Base-by-base conservation (phyloP, 1,140 invertebrate species). In the Oscheius sp. region DNA sequence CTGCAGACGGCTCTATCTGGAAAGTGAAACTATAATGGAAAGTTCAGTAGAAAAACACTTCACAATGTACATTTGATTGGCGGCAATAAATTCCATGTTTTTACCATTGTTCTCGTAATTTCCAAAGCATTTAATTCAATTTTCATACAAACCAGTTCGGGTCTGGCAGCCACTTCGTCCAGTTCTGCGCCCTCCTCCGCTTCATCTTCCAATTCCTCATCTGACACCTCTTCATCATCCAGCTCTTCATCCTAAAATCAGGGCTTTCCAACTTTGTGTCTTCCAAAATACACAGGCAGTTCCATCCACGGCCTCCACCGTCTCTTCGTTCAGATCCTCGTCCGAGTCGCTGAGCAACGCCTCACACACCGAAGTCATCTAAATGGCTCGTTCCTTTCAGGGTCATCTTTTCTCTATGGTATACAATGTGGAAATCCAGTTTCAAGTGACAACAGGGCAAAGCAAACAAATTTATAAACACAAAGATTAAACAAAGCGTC, bases 361-460 rank as follows among this genome's bases (percentile, higher is more conserved):
- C 35, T 74, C 72, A 52, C 66, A 68, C 3, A 68, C 55, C 36
- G 65, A 62, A 3, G 68, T 38, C 68, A 70, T 70, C 34, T 52
- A 29, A 62, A 70, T 32, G 4, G 28, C 7, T 55, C 23, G 49
- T 55, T 7, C 4, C 10, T 10, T 10, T 10, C n/a, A 10, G n/a
- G 38, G n/a, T 42, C 38, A 10, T n/a, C n/a, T n/a, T 10, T 42
- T n/a, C n/a, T 10, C 38, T 10, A 10, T 10, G 38, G 38, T 42
- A 42, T 42, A 42, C n/a, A 10, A n/a, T n/a, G n/a, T n/a, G n/a
- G n/a, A n/a, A n/a, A n/a, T n/a, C n/a, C n/a, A n/a, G n/a, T n/a
- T n/a, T n/a, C n/a, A n/a, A n/a, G n/a, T n/a, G n/a, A n/a, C n/a
- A n/a, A n/a, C n/a, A n/a, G n/a, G n/a, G n/a, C n/a, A 45, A 45